Base-by-base conservation (phyloP, 2,888 invertebrate genomes). In the Eupithecia abbreviata region DNA sequence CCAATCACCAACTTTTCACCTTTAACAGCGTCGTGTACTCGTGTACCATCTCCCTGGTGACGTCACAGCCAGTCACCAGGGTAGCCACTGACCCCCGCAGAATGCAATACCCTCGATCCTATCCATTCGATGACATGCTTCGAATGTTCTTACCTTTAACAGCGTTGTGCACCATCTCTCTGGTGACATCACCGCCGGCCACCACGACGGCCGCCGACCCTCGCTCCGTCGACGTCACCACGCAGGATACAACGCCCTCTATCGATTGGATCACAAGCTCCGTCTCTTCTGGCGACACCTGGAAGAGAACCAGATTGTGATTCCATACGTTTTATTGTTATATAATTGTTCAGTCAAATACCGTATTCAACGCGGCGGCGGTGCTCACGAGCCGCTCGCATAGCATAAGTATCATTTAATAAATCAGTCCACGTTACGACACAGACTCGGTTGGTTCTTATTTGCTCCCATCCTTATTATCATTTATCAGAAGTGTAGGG, bases 241-340 rank as follows among this genome's bases (percentile, higher is more conserved):
- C 7, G 43, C 67, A 68, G 43, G n/a, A 43, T 9, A 15, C 41
- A 43, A 68, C n/a, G 67, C 45, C 67, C 43, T n/a, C 43, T n/a
- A 68, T 43, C 45, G 67, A 68, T 43, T 43, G 10, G 45, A 68
- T 68, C 67, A 68, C 67, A 13, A 9, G 42, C 45, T 68, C 67
- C 10, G 43, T 43, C 67, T 68, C 67, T 41, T 45, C 67, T 2
- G 67, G 67, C 12, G 67, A 67, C 43, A 67, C 43, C 67, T 67
- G 67, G 5, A 0, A 4, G 6, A 66, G 5, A 41, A 41, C 42
- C 42, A 65, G 5, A 18, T 55, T 13, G n/a, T 55, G 15, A 51
- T 51, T 51, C 4, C 5, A 15, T 51, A 15, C 30, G 30, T 30
- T 30, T 30, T 30, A 30, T 30, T 30, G 30, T 30, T 30, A 1